Base-by-base conservation (phyloP, 2,113 vertebrate species). In the Indri indri region DNA sequence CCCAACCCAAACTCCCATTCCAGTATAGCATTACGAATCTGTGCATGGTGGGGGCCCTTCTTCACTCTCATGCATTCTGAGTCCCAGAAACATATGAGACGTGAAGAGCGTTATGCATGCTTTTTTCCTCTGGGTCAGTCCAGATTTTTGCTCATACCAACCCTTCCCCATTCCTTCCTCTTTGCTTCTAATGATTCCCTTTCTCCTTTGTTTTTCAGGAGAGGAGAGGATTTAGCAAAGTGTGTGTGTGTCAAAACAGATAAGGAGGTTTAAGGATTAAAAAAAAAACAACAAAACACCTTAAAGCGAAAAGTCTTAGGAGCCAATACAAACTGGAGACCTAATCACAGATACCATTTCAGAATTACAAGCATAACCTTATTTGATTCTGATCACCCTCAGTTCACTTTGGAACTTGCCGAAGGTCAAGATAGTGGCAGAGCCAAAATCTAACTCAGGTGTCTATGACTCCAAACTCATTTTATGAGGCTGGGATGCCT, bases 1-100 rank as follows among this genome's bases (percentile, higher is more conserved):
- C 7, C 20, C 5, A 17, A 7, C 6, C 23, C 11, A 4, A 0
- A 22, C 18, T 14, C 13, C n/a, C 3, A 2, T 37, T 34, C 50
- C 30, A 40, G 59, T 3, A 18, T 23, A 30, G 37, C 32, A 37
- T 61, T 42, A 22, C 13, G 32, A 52, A 50, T 52, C 54, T 45
- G 37, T 5, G 9, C 10, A 79, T 1, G 10, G 7, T 10, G 5
- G 7, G 42, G 8, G 9, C 1, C 54, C 47, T 52, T 79, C 57
- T 54, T 65, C 16, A 42, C 7, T 23, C 0, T 1, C 8, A 2
- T 2, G 22, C 37, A 16, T 65, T 81, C 87, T 65, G 23, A 66
- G 16, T 14, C 30, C 66, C 42, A 12, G 30, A 73, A 87, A 25
- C 79, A 74, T 23, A 18, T 2, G 20, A 18, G 10, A 42, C 52